Conservation (phyloP, 2,113 vertebrate genomes). For the Pedionomus torquatus region DNA sequence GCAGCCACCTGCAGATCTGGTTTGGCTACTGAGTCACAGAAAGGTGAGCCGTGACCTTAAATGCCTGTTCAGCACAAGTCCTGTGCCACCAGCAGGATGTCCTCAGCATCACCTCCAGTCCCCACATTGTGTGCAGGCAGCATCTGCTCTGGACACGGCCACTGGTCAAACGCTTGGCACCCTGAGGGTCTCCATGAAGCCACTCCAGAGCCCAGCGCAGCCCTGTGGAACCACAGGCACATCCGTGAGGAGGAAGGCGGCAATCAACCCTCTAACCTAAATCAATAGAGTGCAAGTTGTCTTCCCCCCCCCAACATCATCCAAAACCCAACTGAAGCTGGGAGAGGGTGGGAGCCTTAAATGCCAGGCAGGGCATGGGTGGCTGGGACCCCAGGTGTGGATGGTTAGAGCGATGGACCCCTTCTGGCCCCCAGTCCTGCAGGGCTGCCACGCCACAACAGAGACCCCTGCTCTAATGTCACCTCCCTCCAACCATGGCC, state of each 20-base stretch:
- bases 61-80: fast-evolving
- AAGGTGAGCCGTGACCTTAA: background rate
- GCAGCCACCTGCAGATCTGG: background rate
- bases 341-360: background rate
- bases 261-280: background rate
- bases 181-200: fast-evolving
- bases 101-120: background rate
- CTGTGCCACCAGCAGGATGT: background rate
- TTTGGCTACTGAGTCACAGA: fast-evolving
- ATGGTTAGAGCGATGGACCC: background rate
- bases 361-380: background rate
- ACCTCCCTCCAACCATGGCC: too few relatives aligned
- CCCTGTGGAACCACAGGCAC: background rate
- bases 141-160: background rate
- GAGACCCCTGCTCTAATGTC: background rate
- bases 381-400: background rate
- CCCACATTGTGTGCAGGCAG: fast-evolving
- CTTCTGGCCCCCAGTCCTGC: too few relatives aligned
- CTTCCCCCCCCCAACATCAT: fast-evolving
- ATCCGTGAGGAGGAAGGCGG: too few relatives aligned
- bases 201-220: fast-evolving
- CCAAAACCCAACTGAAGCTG: background rate
- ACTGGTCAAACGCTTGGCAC: background rate
- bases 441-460: fast-evolving
- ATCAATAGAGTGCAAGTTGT: fast-evolving